These are phyloP conservation scores for Rosalia funebris DNA, from an alignment of 2,888 invertebrate species.

Conservation along the genomic window DNA sequence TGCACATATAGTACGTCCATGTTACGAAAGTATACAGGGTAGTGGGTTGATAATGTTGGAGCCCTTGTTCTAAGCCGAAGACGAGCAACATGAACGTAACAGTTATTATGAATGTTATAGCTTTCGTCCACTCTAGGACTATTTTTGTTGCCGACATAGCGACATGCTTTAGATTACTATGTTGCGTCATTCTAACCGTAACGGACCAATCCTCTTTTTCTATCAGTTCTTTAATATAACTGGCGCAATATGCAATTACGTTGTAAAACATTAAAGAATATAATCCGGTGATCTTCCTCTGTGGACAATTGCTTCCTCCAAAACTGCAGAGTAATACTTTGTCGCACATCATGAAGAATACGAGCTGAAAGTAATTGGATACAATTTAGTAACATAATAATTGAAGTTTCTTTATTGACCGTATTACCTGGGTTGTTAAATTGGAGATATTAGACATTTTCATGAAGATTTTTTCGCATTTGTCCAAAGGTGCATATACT, in stretches of 20 bases:
- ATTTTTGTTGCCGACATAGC: slow-evolving; percentile 85
- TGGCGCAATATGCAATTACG: slow-evolving; percentile 80
- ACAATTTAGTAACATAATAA: background rate
- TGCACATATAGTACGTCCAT: slow-evolving; percentile 76
- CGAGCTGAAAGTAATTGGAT: slow-evolving; percentile 65
- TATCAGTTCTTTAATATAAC: slow-evolving; percentile 77
- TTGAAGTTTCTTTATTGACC: background rate
- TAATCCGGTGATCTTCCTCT: slow-evolving; percentile 71
- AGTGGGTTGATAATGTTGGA: slow-evolving; percentile 79
- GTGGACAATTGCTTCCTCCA: slow-evolving; percentile 61
- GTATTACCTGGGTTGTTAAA: slow-evolving; percentile 73
- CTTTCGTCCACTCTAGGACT: slow-evolving; percentile 84
- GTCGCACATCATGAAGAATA: slow-evolving; percentile 80
- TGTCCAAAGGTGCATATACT: slow-evolving; percentile 72
- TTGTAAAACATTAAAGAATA: slow-evolving; percentile 87
- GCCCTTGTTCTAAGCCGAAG: slow-evolving; percentile 78
- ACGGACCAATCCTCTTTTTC: slow-evolving; percentile 83
- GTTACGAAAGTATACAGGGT: slow-evolving; percentile 73
- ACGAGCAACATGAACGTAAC: slow-evolving; percentile 80
- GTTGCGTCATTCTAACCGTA: slow-evolving; percentile 77
- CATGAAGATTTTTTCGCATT: slow-evolving; percentile 73
- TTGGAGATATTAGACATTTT: slow-evolving; percentile 77
- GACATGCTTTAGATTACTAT: slow-evolving; percentile 76
- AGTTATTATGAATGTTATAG: slow-evolving; percentile 81
- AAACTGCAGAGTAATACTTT: slow-evolving; percentile 68